phyloP scores from a whole-genome alignment of 1,140 invertebrate species.

The Drosophila lini region DNA sequence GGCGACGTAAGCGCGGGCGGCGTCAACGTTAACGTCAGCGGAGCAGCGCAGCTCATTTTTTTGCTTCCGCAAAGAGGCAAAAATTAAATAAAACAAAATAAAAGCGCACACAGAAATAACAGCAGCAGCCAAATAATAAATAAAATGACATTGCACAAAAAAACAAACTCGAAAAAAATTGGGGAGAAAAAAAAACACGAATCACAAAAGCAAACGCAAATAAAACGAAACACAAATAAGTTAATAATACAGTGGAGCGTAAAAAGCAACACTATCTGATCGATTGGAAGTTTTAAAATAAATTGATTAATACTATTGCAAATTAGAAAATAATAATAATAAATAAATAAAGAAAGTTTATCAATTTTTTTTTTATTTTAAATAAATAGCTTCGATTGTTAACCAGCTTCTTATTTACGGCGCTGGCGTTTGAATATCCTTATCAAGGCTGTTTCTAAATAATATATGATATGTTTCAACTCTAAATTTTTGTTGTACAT shows the following conservation, averaged over 20 bases:
- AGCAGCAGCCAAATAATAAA: constrained; percentile 47
- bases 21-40: constrained; percentile 6
- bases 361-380: too few species aligned
- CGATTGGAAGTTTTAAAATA: neutral
- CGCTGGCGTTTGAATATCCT: too few species aligned
- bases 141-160: constrained; percentile 67
- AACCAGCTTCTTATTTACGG: too few species aligned
- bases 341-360: neutral
- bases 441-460: too few species aligned
- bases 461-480: too few species aligned
- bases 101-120: constrained; percentile 52
- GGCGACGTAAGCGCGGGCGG: constrained; percentile 38
- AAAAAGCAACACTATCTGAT: neutral
- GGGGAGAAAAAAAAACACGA: constrained; percentile 7
- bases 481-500: too few species aligned
- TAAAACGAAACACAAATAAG: constrained; percentile 1
- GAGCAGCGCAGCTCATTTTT: constrained; percentile 36
- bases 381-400: too few species aligned
- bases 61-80: constrained; percentile 71
- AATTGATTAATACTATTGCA: neutral
- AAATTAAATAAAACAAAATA: constrained; percentile 59
- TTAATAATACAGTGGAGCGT: constrained; percentile 1
- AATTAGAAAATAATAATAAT: neutral
- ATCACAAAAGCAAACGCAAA: constrained; percentile 9
- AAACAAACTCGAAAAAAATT: constrained; percentile 24